Evolutionary conservation across 2,797 vertebrate species (phyloP).

Genomic region (Ateles fusciceps): DNA sequence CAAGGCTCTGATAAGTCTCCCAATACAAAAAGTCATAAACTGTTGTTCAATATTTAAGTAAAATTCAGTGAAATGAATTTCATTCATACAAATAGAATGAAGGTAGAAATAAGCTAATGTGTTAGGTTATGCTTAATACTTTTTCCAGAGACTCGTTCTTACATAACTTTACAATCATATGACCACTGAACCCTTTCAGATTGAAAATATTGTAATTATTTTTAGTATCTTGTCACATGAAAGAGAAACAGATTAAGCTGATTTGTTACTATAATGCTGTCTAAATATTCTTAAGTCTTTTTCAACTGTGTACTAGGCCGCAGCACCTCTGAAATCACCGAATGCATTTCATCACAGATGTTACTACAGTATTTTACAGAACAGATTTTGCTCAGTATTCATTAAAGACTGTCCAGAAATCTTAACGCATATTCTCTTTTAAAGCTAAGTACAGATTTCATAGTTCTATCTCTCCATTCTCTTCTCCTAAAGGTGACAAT

Average conservation of each 20-base stretch:
- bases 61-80: not conserved
- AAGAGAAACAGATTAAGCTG: not conserved
- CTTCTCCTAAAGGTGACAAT: not conserved
- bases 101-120: not conserved
- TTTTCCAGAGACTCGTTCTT: not conserved
- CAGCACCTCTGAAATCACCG: not conserved
- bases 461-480: not conserved
- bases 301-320: not conserved
- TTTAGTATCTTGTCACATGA: not conserved
- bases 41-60: not conserved
- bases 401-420: not conserved
- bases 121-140: not conserved
- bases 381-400: not conserved
- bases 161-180: not conserved
- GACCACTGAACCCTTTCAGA: not conserved
- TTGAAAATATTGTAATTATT: not conserved
- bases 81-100: not conserved
- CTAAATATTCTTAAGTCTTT: not conserved
- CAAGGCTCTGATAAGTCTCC: not conserved
- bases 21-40: not conserved
- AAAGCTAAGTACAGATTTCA: not conserved
- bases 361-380: not conserved
- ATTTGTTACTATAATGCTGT: not conserved
- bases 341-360: not conserved
- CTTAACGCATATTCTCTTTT: not conserved